phyloP scores from a whole-genome alignment of 1,140 invertebrate species.

The Drosophila arizonae region DNA sequence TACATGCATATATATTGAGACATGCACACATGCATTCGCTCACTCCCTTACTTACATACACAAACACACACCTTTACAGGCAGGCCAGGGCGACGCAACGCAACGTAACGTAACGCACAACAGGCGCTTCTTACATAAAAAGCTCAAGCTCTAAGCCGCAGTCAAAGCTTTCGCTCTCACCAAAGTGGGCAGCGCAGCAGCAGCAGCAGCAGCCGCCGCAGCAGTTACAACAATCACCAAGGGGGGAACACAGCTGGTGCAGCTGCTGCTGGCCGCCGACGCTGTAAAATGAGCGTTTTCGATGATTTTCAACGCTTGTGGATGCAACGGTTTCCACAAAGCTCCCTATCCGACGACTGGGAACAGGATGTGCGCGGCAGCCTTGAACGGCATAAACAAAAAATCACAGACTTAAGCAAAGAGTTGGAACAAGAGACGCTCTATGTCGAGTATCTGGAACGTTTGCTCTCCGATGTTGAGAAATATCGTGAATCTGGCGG shows the following conservation, averaged over 20 bases:
- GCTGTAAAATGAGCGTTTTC: constrained; percentile 89
- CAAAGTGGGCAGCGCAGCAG: constrained; percentile 18
- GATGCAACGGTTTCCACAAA: constrained; percentile 93
- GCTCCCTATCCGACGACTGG: constrained; percentile 93
- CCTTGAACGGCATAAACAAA: constrained; percentile 93
- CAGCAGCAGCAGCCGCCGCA: constrained; percentile 4
- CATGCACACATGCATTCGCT: constrained; percentile 18
- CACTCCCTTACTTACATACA: constrained; percentile 35
- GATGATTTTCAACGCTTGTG: constrained; percentile 94
- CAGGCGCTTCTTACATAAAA: constrained; percentile 71
- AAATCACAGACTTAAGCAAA: constrained; percentile 90
- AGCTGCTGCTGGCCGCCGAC: constrained; percentile 17
- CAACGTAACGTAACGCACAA: constrained; percentile 58
- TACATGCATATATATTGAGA: not conserved
- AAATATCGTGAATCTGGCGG: constrained; percentile 86
- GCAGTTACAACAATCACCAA: constrained; percentile 19
- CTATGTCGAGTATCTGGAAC: constrained; percentile 94
- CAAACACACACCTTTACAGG: constrained; percentile 53
- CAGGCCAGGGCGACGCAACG: constrained; percentile 63
- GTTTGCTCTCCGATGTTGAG: constrained; percentile 91
- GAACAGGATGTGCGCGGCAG: constrained; percentile 94
- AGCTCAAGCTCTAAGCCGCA: constrained; percentile 43
- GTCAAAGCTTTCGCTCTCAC: constrained; percentile 44
- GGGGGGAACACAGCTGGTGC: constrained; percentile 23
- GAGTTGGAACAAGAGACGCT: constrained; percentile 95